Percentiles rank a stretch among this genome's conserved stretches.
phyloP scores from a whole-genome alignment of 2,888 invertebrate species.

The Drosophila eohydei region DNA sequence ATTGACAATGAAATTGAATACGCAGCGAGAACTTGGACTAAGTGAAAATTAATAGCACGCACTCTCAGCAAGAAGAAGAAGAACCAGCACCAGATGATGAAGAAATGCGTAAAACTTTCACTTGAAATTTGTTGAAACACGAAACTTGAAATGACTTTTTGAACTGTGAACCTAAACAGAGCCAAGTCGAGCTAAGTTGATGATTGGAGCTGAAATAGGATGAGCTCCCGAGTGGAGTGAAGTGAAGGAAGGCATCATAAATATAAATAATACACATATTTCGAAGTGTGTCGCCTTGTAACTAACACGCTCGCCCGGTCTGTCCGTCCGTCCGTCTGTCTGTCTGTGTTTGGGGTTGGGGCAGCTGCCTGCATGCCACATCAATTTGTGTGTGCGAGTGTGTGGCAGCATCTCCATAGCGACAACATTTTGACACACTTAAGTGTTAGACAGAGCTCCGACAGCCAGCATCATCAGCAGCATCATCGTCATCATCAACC shows the following conservation, averaged over 20 bases:
- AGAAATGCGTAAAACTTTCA: constrained; percentile 67
- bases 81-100: background rate
- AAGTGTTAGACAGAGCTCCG: constrained; percentile 65
- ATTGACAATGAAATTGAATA: constrained; percentile 68
- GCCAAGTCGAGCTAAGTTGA: constrained; percentile 3
- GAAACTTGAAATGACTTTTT: constrained; percentile 79
- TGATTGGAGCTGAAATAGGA: constrained; percentile 24
- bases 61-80: background rate
- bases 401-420: constrained; percentile 38
- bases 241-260: constrained; percentile 46
- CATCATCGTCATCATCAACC: constrained; percentile 56
- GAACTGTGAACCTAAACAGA: constrained; percentile 69
- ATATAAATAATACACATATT: constrained; percentile 51
- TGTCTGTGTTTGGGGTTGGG: constrained; percentile 10
- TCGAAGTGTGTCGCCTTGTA: constrained; percentile 45
- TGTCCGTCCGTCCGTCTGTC: too few species aligned
- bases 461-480: constrained; percentile 65
- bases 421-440: constrained; percentile 81
- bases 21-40: constrained; percentile 59
- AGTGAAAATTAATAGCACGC: constrained; percentile 73
- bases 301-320: constrained; percentile 56
- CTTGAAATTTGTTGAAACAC: constrained; percentile 71
- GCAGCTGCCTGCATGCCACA: constrained; percentile 67
- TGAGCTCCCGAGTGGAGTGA: constrained; percentile 18
- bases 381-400: constrained; percentile 52